Evolutionary conservation across 2,888 invertebrate species (phyloP).

Genomic region (Lochmaea crataegi): DNA sequence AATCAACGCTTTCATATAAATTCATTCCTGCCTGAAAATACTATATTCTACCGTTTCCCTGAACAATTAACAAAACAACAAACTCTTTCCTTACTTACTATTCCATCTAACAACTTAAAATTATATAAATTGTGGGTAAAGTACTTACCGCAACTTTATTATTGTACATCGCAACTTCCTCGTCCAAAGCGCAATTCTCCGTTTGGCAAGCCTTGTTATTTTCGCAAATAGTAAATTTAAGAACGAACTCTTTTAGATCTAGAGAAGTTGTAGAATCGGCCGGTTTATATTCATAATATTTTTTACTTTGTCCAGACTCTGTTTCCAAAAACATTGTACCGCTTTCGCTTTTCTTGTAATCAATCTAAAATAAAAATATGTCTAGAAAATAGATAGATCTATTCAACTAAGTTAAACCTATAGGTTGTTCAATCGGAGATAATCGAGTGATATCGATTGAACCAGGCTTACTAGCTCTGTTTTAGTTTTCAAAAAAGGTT

Average conservation of each 20-base stretch:
- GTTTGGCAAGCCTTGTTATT: constrained; percentile 72
- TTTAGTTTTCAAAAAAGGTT: no score
- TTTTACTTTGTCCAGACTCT: constrained; percentile 65
- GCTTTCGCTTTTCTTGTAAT: constrained; percentile 75
- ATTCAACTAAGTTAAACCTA: neutral
- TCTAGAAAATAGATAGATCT: neutral
- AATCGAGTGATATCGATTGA: no score
- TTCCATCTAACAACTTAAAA: no score
- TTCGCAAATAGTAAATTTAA: constrained; percentile 77
- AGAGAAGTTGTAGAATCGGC: constrained; percentile 18
- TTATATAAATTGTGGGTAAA: neutral
- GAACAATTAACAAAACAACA: no score
- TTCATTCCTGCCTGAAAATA: no score
- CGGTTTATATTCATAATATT: constrained; percentile 69
- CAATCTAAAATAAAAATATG: constrained; percentile 60
- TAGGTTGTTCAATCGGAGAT: no score
- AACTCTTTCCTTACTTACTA: no score
- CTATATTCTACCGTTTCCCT: no score
- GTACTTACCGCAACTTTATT: constrained; percentile 29
- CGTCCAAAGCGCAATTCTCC: constrained; percentile 54
- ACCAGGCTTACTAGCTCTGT: no score
- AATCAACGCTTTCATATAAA: no score
- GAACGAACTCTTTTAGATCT: constrained; percentile 63
- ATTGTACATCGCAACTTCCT: constrained; percentile 28
- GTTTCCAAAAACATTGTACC: constrained; percentile 72